phyloP scores from a whole-genome alignment of 2,888 invertebrate genomes.

The Torymus texanus region DNA sequence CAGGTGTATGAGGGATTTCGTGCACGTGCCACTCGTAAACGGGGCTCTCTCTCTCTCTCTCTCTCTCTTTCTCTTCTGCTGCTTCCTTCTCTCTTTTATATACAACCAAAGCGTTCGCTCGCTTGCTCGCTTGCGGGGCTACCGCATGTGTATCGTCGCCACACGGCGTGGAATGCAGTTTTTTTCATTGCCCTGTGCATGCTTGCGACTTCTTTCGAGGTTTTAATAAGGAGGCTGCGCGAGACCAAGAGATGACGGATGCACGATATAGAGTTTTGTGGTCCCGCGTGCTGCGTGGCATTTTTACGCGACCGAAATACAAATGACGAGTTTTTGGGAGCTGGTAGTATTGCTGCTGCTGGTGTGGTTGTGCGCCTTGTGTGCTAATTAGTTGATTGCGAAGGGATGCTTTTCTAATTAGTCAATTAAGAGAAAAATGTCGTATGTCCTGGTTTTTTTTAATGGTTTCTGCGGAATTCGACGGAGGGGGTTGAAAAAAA shows the following conservation, averaged over 20 bases:
- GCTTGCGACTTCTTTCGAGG: constrained; percentile 1
- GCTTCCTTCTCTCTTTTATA: constrained; percentile 36
- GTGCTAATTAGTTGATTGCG: no score
- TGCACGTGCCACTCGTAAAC: constrained; percentile 61
- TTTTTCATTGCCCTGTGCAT: not conserved
- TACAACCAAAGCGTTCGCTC: constrained; percentile 26
- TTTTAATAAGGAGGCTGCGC: constrained; percentile 38
- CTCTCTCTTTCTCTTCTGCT: constrained; percentile 11
- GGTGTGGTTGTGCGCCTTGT: no score
- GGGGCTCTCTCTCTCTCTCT: constrained; percentile 34
- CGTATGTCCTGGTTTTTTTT: no score
- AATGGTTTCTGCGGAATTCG: no score
- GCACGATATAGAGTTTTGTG: not conserved
- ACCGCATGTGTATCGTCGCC: constrained; percentile 12
- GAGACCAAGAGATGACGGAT: constrained; percentile 21
- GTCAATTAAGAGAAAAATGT: no score
- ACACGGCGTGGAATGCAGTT: constrained; percentile 38
- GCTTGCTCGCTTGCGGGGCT: not conserved
- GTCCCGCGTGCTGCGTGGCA: no score
- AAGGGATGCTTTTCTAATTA: no score
- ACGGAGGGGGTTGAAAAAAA: no score
- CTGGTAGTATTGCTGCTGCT: no score
- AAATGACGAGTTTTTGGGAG: not conserved
- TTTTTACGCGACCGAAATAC: not conserved
- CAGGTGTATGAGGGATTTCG: constrained; percentile 65